A percentile compares a stretch with the other conserved stretches of the same genome.
Conservation (phyloP, 2,113 vertebrate genomes). For the Bettongia penicillata region DNA sequence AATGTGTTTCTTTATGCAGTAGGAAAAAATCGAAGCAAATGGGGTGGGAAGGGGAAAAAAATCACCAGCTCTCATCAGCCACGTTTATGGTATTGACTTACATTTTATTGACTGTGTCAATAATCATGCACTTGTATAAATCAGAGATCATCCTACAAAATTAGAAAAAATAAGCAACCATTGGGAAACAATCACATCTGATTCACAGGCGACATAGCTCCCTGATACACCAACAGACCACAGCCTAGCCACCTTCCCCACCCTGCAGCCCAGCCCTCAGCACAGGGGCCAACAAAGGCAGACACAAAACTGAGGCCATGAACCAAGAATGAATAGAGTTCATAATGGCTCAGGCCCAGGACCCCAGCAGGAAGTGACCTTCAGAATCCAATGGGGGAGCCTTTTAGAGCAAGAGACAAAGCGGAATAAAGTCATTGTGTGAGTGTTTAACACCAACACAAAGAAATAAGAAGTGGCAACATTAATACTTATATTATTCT, state of each 20-base stretch:
- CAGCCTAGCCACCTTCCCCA: not conserved
- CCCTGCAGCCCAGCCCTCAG: not conserved
- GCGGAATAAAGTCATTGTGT: not conserved
- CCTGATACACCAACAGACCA: not conserved
- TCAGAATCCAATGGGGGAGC: slow-evolving; percentile 25
- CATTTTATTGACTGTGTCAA: slow-evolving; percentile 60
- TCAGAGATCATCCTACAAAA: slow-evolving; percentile 40
- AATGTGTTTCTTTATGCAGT: slow-evolving; percentile 53
- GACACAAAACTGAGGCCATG: not conserved
- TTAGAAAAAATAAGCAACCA: not conserved
- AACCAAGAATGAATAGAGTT: not conserved
- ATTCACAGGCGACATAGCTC: not conserved
- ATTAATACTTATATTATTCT: slow-evolving; percentile 53
- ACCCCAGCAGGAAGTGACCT: slow-evolving; percentile 55
- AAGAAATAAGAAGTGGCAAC: slow-evolving; percentile 56
- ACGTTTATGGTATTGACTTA: not conserved
- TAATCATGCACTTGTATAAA: slow-evolving; percentile 34
- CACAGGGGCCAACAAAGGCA: not conserved
- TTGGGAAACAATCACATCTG: not conserved
- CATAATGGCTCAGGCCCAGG: slow-evolving; percentile 34
- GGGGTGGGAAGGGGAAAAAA: not conserved
- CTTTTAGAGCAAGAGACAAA: not conserved
- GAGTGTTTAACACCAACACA: slow-evolving; percentile 52
- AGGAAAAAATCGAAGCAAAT: slow-evolving; percentile 39
- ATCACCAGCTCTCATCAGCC: slow-evolving; percentile 62